phyloP scores from a whole-genome alignment of 1,140 invertebrate genomes.

The Temnothorax curvispinosus region DNA sequence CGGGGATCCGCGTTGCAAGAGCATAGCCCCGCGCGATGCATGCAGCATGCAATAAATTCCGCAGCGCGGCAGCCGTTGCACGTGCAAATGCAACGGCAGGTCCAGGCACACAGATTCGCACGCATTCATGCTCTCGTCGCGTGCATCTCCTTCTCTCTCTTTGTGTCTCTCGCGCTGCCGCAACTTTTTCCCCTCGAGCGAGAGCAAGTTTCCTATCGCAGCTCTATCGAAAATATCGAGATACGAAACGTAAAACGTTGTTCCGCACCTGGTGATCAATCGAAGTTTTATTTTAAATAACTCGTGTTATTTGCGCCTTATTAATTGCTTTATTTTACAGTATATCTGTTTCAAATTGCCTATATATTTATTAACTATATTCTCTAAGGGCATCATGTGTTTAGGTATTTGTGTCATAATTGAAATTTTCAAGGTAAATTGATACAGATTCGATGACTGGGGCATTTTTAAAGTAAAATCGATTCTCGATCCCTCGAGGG shows the following conservation, averaged over 20 bases:
- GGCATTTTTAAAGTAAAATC: background rate
- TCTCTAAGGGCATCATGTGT: background rate
- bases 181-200: conserved; percentile 36
- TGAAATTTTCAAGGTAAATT: background rate
- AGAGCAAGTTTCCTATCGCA: conserved; percentile 40
- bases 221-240: conserved; percentile 14
- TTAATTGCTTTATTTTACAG: background rate
- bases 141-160: conserved; percentile 3
- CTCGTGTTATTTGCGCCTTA: background rate
- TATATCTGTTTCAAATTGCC: background rate
- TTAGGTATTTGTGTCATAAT: background rate
- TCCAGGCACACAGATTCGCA: conserved; percentile 32
- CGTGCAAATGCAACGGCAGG: conserved; percentile 34
- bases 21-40: conserved; percentile 2
- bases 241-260: background rate
- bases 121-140: background rate
- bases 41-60: conserved; percentile 58
- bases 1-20: conserved; percentile 49
- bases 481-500: background rate
- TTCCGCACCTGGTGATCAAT: background rate
- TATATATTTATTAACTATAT: background rate
- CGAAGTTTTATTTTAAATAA: background rate
- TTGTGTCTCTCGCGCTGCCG: background rate
- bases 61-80: conserved; percentile 46
- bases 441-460: background rate